Percentiles rank a stretch among this genome's conserved stretches.
Conservation (phyloP, 2,113 vertebrate genomes). For the Corvus cornix region DNA sequence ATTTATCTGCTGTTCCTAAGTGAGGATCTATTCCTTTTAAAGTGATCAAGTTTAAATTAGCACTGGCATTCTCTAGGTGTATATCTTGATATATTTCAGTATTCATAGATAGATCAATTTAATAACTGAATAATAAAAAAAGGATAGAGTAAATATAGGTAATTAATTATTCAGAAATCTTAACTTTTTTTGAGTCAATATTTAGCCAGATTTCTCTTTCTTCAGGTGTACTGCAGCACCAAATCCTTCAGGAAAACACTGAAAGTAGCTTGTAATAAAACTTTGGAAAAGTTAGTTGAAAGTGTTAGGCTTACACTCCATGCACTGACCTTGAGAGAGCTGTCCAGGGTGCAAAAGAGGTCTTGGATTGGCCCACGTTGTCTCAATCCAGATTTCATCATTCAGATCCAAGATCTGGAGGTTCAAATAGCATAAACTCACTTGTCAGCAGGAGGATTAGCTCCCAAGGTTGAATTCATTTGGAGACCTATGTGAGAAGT, state of each 20-base stretch:
- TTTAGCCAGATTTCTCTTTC: background rate
- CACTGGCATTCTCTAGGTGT: background rate
- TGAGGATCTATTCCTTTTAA: background rate
- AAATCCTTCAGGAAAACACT: background rate
- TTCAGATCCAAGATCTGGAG: background rate
- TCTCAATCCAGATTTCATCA: background rate
- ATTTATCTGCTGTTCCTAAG: background rate
- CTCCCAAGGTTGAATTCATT: constrained; percentile 15
- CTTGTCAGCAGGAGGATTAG: background rate
- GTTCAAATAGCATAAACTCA: background rate
- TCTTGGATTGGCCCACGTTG: background rate
- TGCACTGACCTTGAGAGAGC: background rate
- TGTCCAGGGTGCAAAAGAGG: background rate
- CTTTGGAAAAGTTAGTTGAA: background rate
- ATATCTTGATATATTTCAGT: background rate
- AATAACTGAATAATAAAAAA: background rate
- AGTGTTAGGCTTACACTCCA: background rate
- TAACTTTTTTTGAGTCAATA: background rate
- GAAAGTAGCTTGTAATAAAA: background rate
- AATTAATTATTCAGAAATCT: background rate
- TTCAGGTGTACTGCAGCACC: background rate
- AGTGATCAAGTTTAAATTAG: background rate
- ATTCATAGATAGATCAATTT: background rate
- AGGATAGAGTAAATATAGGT: background rate
- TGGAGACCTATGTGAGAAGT: background rate